Percentiles rank a stretch among this genome's conserved stretches.
These are phyloP conservation scores for Yponomeuta malinellus DNA, from an alignment of 2,888 invertebrate species.

Conservation along the genomic window DNA sequence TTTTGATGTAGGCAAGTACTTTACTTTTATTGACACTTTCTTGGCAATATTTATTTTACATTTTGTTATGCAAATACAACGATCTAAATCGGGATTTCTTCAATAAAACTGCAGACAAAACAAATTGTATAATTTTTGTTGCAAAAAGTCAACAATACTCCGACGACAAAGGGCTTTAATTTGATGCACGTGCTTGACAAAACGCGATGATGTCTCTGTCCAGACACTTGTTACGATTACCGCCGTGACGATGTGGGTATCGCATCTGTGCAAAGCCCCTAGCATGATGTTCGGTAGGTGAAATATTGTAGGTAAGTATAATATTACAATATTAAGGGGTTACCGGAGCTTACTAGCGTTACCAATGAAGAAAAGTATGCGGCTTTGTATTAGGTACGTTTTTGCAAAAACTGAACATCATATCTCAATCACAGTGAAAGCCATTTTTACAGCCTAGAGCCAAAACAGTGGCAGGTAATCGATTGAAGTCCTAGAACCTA, in stretches of 20 bases:
- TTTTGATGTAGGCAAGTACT: constrained; percentile 3
- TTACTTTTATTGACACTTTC: not conserved
- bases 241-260: constrained; percentile 13
- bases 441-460: too few species aligned
- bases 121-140: not conserved
- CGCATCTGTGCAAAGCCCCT: not conserved
- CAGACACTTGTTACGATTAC: not conserved
- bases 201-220: constrained; percentile 8
- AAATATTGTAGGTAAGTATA: too few species aligned
- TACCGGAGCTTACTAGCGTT: too few species aligned
- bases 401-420: too few species aligned
- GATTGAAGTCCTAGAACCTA: too few species aligned
- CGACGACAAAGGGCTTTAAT: not conserved
- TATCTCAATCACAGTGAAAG: too few species aligned
- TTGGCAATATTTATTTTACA: not conserved
- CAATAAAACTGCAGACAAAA: not conserved
- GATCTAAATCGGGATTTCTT: not conserved
- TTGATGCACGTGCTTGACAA: constrained; percentile 15
- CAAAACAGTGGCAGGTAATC: too few species aligned
- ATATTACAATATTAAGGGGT: too few species aligned
- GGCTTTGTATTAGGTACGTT: too few species aligned
- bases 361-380: too few species aligned
- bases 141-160: not conserved
- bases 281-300: too few species aligned
- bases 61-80: not conserved